Base-by-base conservation (phyloP, 1,140 invertebrate genomes). In the Cardiocondyla obscurior region DNA sequence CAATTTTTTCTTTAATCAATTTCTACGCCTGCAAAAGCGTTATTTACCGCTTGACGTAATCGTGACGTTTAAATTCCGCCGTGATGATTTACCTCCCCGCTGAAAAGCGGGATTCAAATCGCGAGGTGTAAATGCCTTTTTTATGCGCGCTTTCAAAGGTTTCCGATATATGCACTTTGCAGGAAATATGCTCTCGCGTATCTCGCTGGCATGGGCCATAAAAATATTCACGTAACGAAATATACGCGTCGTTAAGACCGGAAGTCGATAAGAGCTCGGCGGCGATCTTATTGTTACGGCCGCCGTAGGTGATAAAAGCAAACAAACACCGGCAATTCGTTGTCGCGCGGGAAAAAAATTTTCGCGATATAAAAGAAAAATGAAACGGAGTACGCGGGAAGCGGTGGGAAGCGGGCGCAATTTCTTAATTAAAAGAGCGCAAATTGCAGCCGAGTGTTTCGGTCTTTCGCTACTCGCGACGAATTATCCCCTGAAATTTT, bases 361-460 rank as follows among this genome's bases (percentile, higher is more conserved):
- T 74, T 62, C 28, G 55, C 72, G 55, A 19, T 10, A 19, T 10
- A 55, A n/a, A 6, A 36, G 10, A 5, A 39, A 57, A 0, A 1
- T 5, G n/a, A 8, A 22, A 30, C 3, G 22, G n/a, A 16, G 12
- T 14, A 55, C 12, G 6, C n/a, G 49, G 7, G 36, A 39, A n/a
- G n/a, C n/a, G n/a, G 7, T 10, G 14, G 5, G 36, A 39, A 12
- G 51, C 3, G 12, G 30, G 70, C 33, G 14, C 7, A 28, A 46
- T 49, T 44, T 30, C 36, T 76, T 64, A 76, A 76, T 76, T 39
- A 64, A 62, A 62, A 60, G 28, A 19, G 57, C 64, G 57, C 72
- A 76, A 64, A 76, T 76, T 76, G 57, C 72, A 28, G 57, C 33
- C 72, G n/a, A 64, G 57, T 64, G 28, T 28, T 76, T 64, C 57